These are phyloP conservation scores for Neodiprion pinetum DNA, from an alignment of 1,140 invertebrate genomes.

Conservation along the genomic window DNA sequence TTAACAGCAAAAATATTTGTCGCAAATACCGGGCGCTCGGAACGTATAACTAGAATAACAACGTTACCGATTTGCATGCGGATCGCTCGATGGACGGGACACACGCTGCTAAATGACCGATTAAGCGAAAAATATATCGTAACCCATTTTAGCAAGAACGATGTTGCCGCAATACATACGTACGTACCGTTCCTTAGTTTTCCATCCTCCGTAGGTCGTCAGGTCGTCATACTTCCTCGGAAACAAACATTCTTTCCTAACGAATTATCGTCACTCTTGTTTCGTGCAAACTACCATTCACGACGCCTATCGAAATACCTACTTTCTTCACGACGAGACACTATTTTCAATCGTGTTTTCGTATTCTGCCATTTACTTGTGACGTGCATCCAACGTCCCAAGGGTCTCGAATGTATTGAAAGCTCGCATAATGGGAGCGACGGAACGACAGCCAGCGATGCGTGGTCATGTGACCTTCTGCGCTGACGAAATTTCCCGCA, in stretches of 20 bases:
- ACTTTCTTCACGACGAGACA: background rate
- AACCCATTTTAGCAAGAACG: background rate
- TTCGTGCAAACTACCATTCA: background rate
- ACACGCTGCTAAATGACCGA: background rate
- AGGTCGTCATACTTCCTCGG: background rate
- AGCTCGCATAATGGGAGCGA: background rate
- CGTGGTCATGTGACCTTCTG: background rate
- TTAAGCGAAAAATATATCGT: background rate
- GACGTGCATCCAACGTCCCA: background rate
- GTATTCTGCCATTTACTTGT: background rate
- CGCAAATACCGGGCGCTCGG: background rate
- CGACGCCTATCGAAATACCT: background rate
- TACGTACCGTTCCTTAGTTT: constrained; percentile 1
- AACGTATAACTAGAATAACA: background rate
- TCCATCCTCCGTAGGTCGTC: constrained; percentile 1
- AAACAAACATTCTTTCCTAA: background rate
- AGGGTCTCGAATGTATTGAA: background rate
- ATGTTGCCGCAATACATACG: background rate
- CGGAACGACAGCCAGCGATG: constrained; percentile 1
- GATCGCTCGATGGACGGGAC: background rate
- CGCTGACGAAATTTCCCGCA: background rate
- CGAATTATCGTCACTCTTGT: background rate
- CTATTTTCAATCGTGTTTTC: background rate
- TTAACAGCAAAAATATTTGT: background rate
- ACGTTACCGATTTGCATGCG: background rate